Percentiles rank a stretch among this genome's conserved stretches.
Evolutionary conservation across 2,888 invertebrate species (phyloP).

Genomic region (Lasioglossum vierecki): DNA sequence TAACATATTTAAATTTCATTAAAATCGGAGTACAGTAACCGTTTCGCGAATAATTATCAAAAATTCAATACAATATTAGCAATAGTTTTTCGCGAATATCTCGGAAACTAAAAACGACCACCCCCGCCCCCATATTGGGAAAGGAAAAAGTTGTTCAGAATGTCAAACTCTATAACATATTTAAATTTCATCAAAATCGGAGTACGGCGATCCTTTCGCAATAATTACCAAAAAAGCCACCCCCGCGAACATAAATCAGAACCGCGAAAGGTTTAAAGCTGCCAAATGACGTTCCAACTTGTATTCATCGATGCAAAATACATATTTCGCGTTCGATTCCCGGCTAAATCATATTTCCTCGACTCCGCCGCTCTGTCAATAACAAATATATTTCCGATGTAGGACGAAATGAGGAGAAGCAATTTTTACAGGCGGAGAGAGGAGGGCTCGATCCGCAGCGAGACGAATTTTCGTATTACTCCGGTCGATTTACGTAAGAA

Average conservation of each 20-base stretch:
- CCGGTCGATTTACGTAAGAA: neutral
- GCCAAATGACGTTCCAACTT: constrained; percentile 10
- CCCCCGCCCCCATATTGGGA: no score
- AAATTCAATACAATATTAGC: no score
- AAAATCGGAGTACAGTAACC: no score
- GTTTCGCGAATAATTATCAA: no score
- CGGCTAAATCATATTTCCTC: neutral
- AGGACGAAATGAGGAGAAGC: neutral
- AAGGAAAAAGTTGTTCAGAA: no score
- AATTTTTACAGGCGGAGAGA: neutral
- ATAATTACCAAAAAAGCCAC: neutral
- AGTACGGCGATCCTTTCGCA: no score
- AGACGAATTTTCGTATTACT: constrained; percentile 1
- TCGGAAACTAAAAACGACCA: no score
- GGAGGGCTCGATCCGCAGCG: neutral
- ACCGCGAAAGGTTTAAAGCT: neutral
- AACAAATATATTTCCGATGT: neutral
- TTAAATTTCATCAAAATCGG: no score
- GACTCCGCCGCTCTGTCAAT: neutral
- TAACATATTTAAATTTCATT: no score
- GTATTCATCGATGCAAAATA: constrained; percentile 6
- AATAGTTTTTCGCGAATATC: no score
- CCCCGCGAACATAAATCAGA: neutral
- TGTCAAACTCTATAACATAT: no score
- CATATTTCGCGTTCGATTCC: constrained; percentile 1